Evolutionary conservation across 2,888 invertebrate genomes (phyloP), one percentile per base, ranked within the genome.

Genomic region (Nomada lathburiana): DNA sequence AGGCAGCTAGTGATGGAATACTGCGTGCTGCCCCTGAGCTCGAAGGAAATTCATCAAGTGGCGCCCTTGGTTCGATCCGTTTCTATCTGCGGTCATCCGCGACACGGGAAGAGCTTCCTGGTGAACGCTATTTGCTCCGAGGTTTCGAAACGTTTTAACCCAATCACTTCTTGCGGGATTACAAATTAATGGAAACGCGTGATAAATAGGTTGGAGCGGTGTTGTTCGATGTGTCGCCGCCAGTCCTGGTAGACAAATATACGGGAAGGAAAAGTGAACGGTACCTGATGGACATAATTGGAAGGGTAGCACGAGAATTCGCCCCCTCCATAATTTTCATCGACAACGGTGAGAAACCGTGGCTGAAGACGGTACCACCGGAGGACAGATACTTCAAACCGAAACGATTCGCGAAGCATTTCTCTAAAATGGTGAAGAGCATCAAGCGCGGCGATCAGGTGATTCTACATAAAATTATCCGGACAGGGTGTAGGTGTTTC

Each of bases 251-350:
- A 20, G 95, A 96, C 64, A 96, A 97, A 93, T 97, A 97, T 92
- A 95, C 95, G 1, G 96, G 96, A 0, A 95, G 96, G 84, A 96
- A 96, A 90, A 96, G 96, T 2, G 94, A 96, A 75, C 96, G 96
- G 88, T 96, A 95, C 93, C 94, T 98, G 87, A 95, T 96, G 80
- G 95, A 95, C 81, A 95, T 96, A 36, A 94, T 98, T 0, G 95
- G 95, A 64, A 97, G 96, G 95, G 96, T 96, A 89, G 95, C 96
- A 36, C 94, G 94, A 82, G 73, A 95, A n/a, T 95, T 96, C 90
- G 97, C 97, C 88, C 98, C 98, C 0, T 95, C 97, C 0, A 94
- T 98, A 0, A 96, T 98, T 80, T 95, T 96, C 83, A 95, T 98
- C 29, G 96, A 96, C 7, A 94, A 95, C 63, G 96, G 95, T 0